Percentiles rank a stretch among this genome's conserved stretches.
These are phyloP conservation scores for Pantherophis vulpinus DNA, from an alignment of 2,797 vertebrate species.

Conservation along the genomic window DNA sequence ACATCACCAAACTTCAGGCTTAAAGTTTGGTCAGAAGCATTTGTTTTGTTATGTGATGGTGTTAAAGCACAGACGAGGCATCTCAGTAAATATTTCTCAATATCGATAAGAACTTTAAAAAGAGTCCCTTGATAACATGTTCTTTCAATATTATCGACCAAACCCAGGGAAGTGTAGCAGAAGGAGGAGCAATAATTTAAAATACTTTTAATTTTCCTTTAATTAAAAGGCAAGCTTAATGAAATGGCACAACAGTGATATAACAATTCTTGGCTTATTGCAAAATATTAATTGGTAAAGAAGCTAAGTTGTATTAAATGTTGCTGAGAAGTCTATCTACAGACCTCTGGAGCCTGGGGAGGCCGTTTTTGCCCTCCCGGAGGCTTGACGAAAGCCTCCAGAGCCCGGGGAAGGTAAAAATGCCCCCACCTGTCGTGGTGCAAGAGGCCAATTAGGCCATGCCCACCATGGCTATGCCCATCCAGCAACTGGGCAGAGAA, in stretches of 20 bases:
- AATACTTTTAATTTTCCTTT: slow-evolving; percentile 63
- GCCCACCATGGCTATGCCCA: too few species aligned
- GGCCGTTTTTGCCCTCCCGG: too few species aligned
- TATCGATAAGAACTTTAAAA: neutral
- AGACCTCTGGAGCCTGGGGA: neutral
- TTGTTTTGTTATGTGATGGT: neutral
- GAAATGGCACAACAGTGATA: slow-evolving; percentile 60
- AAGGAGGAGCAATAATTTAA: slow-evolving; percentile 51
- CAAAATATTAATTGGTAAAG: slow-evolving; percentile 49
- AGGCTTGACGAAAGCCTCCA: too few species aligned
- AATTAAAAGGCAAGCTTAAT: slow-evolving; percentile 62
- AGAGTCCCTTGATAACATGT: neutral
- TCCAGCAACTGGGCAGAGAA: too few species aligned
- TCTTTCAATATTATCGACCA: neutral
- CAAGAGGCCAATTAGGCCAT: too few species aligned
- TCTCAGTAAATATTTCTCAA: rapidly evolving
- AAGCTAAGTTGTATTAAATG: slow-evolving; percentile 34
- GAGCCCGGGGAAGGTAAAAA: too few species aligned
- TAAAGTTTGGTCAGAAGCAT: neutral
- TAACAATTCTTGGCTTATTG: slow-evolving; percentile 46
- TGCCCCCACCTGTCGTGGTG: too few species aligned
- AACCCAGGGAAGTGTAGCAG: slow-evolving; percentile 22
- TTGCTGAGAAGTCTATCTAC: slow-evolving; percentile 34
- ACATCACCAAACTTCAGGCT: neutral
- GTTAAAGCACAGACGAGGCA: neutral